Base-by-base conservation (phyloP, 2,113 vertebrate genomes). In the Carlito syrichta region DNA sequence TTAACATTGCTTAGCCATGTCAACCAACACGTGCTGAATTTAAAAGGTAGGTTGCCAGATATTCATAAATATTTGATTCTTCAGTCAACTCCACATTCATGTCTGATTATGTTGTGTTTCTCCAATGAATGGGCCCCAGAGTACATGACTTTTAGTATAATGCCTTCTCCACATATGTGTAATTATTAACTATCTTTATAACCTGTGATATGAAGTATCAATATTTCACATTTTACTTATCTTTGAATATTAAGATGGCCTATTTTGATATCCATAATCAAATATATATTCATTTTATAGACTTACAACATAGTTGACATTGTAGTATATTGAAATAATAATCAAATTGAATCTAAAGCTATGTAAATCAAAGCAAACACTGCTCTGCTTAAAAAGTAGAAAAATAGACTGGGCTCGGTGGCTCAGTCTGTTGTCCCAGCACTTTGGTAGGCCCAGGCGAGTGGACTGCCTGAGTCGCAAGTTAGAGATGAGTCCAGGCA, bases 291-390 rank as follows among this genome's bases (percentile, higher is more conserved):
- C 43, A 60, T 93, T 93, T 78, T 52, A 43, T 83, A 62, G 69
- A 48, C 6, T 62, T 13, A 79, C 38, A 85, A 52, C 56, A 32
- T 81, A n/a, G 20, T 45, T 95, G 56, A 54, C 22, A 38, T 13
- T 83, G 1, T 6, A 58, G 10, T 38, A 60, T 90, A 12, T 23
- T 38, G 7, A 89, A 91, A 89, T 71, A 63, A 85, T 17, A 43
- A 93, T 20, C 8, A 76, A 48, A 40, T 48, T 78, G 6, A 93
- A 73, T 86, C 27, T 48, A 71, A 76, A 43, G 1, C 25, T 77
- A 52, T 52, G 88, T 78, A 93, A 87, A 73, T 91, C 7, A 93
- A 95, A 91, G 45, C 16, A 89, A 88, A 73, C 25, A 62, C 20
- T 20, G 19, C n/a, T 10, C 3, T 93, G 2, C 60, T 96, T 91